A percentile compares a stretch with the other conserved stretches of the same genome.
Conservation (phyloP, 2,113 vertebrate genomes). For the mouse (Mus musculus) region GRCm39 chrX:168507001-168507500, state of each 20-base stretch:
- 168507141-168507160: neutral
- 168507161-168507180: neutral
- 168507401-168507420: neutral
- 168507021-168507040: neutral
- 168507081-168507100: neutral
- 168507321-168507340: neutral
- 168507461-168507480: neutral
- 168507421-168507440: constrained; percentile 27
- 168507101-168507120: neutral
- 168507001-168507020: neutral
- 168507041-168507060: neutral
- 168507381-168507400: neutral
- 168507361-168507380: neutral
- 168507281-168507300: neutral
- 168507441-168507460: constrained; percentile 29
- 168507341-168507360: neutral
- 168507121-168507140: neutral
- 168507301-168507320: constrained; percentile 2
- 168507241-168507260: neutral
- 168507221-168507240: neutral
- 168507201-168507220: neutral
- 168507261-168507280: neutral
- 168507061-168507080: neutral
- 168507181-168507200: constrained; percentile 26
- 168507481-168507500: neutral